Evolutionary conservation across 1,140 invertebrate species (phyloP).

Genomic region (Bombus fervidus): DNA sequence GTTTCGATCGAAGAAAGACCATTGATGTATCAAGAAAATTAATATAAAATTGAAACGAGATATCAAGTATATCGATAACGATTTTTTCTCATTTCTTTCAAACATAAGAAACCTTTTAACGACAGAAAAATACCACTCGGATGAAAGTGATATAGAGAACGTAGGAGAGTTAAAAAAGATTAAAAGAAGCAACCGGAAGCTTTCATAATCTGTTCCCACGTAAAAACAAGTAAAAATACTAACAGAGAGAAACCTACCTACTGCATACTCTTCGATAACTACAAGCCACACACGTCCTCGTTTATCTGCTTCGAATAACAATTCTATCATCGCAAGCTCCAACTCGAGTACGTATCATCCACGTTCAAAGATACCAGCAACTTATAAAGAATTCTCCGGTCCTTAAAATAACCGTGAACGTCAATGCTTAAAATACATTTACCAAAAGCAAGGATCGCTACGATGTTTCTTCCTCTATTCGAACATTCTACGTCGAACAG

Average conservation of each 20-base stretch:
- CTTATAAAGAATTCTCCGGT: constrained; percentile 15
- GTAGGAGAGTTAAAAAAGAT: background rate
- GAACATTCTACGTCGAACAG: background rate
- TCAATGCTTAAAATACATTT: constrained; percentile 29
- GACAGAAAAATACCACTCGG: background rate
- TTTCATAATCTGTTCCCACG: background rate
- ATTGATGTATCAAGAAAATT: too few relatives aligned
- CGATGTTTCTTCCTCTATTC: background rate
- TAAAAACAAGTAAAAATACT: background rate
- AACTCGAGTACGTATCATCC: constrained; percentile 4
- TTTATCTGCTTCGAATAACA: constrained; percentile 1
- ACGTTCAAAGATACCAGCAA: background rate
- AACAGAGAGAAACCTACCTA: background rate
- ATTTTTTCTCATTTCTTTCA: too few relatives aligned
- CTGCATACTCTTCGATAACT: background rate
- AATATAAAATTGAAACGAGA: too few relatives aligned
- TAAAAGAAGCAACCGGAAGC: background rate
- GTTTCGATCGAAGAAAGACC: background rate
- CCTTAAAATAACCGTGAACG: constrained; percentile 23
- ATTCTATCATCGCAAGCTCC: background rate
- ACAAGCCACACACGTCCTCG: constrained; percentile 1
- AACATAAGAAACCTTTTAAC: too few relatives aligned
- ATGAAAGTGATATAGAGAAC: background rate
- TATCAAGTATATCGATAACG: too few relatives aligned
- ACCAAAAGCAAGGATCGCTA: background rate